phyloP scores from a whole-genome alignment of 2,797 vertebrate genomes.

The Sebastes vulpes region DNA sequence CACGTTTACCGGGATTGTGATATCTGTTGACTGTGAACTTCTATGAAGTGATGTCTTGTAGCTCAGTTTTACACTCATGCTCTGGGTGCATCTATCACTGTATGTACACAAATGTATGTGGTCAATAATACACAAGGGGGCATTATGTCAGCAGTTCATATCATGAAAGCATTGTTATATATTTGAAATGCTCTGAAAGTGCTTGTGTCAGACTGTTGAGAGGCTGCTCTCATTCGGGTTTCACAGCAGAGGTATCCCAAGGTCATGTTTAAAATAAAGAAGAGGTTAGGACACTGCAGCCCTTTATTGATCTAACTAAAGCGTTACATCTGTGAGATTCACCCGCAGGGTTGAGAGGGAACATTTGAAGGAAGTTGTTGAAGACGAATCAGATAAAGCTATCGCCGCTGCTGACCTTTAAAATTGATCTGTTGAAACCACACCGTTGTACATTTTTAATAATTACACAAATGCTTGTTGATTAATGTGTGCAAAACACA shows the following conservation, averaged over 20 bases:
- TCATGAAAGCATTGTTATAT: constrained; percentile 8
- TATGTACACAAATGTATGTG: background rate
- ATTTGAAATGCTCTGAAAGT: constrained; percentile 49
- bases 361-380: constrained; percentile 25
- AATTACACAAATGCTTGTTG: constrained; percentile 49
- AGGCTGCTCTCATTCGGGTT: constrained; percentile 43
- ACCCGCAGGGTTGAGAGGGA: constrained; percentile 9
- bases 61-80: background rate
- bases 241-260: constrained; percentile 34
- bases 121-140: background rate
- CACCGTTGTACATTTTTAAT: constrained; percentile 59
- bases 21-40: background rate
- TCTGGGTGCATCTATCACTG: background rate
- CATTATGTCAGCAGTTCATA: constrained; percentile 17
- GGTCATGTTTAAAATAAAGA: constrained; percentile 45
- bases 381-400: constrained; percentile 23
- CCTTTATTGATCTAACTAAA: constrained; percentile 42
- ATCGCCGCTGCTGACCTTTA: constrained; percentile 1
- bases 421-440: constrained; percentile 30
- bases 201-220: constrained; percentile 41
- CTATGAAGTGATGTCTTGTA: background rate
- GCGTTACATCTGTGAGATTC: constrained; percentile 15
- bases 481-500: constrained; percentile 49
- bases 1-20: background rate
- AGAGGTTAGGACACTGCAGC: constrained; percentile 43